A percentile compares a stretch with the other conserved stretches of the same genome.
These are phyloP conservation scores for Nemopilema nomurai DNA, from an alignment of 30 jellyfish, hydroid and myxozoan genomes.

Conservation along the genomic window DNA sequence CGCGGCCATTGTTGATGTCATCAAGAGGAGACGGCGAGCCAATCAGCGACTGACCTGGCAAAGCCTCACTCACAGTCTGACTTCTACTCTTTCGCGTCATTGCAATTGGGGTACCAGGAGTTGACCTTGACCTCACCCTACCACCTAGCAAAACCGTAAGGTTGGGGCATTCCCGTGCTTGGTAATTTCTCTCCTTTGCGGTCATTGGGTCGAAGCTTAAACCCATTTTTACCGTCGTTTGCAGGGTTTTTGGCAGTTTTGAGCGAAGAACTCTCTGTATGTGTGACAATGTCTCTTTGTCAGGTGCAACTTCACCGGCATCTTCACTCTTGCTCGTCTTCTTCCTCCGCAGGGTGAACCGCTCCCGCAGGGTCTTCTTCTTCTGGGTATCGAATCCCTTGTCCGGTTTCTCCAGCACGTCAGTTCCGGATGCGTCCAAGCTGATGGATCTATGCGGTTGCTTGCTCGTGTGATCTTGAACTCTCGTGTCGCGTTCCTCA, in stretches of 20 bases:
- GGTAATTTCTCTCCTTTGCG: slow-evolving; percentile 40
- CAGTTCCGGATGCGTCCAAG: neutral
- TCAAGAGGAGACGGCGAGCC: slow-evolving; percentile 41
- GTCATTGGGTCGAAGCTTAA: slow-evolving; percentile 73
- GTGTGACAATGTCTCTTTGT: slow-evolving; percentile 56
- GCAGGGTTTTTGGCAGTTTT: slow-evolving; percentile 65
- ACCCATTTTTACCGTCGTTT: slow-evolving; percentile 72
- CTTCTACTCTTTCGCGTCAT: slow-evolving; percentile 4
- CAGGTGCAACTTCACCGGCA: neutral
- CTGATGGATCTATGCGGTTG: neutral
- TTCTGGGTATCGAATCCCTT: neutral
- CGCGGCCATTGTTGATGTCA: neutral
- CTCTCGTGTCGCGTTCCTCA: neutral
- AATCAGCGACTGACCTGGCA: slow-evolving; percentile 33
- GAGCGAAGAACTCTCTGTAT: slow-evolving; percentile 61
- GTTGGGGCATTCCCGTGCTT: slow-evolving; percentile 28
- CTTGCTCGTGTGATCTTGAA: neutral
- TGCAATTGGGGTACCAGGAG: slow-evolving; percentile 2
- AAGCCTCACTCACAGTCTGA: slow-evolving; percentile 1
- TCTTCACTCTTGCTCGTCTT: slow-evolving; percentile 8
- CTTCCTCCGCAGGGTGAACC: slow-evolving; percentile 11
- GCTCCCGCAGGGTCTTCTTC: slow-evolving; percentile 8
- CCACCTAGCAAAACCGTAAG: slow-evolving; percentile 22
- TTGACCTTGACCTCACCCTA: slow-evolving; percentile 43
- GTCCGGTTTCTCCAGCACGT: neutral